Evolutionary conservation across 2,797 vertebrate genomes (phyloP).

Genomic region (Gymnothorax reevesii): DNA sequence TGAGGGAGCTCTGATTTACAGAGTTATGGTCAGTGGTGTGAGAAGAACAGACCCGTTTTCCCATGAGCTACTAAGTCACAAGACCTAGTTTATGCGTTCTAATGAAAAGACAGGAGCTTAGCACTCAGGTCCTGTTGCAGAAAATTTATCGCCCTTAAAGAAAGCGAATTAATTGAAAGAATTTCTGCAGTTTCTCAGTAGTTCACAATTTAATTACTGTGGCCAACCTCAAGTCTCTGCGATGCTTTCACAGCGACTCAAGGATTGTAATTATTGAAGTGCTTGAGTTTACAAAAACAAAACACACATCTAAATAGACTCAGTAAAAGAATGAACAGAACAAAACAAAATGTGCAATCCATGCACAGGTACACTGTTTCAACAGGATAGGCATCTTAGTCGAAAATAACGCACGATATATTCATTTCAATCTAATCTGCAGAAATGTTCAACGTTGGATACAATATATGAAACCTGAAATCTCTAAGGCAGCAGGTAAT

Average conservation of each 20-base stretch:
- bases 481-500: neutral
- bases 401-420: neutral
- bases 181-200: neutral
- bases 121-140: neutral
- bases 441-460: neutral
- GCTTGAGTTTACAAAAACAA: conserved; percentile 6
- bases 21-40: neutral
- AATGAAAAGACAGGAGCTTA: neutral
- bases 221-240: conserved; percentile 1
- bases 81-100: neutral
- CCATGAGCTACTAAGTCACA: neutral
- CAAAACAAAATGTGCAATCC: conserved; percentile 11
- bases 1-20: neutral
- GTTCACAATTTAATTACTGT: neutral
- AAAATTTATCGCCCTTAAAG: neutral
- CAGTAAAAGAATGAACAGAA: neutral
- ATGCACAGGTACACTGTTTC: conserved; percentile 1
- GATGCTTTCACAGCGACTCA: conserved; percentile 64
- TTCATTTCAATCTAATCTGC: neutral
- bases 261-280: conserved; percentile 51
- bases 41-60: neutral
- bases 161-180: neutral
- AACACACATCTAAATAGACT: conserved; percentile 68
- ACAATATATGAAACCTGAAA: neutral
- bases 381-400: conserved; percentile 16